Percentiles rank a stretch among this genome's conserved stretches.
phyloP scores from a whole-genome alignment of 2,113 vertebrate genomes.

The Xenopus laevis region DNA sequence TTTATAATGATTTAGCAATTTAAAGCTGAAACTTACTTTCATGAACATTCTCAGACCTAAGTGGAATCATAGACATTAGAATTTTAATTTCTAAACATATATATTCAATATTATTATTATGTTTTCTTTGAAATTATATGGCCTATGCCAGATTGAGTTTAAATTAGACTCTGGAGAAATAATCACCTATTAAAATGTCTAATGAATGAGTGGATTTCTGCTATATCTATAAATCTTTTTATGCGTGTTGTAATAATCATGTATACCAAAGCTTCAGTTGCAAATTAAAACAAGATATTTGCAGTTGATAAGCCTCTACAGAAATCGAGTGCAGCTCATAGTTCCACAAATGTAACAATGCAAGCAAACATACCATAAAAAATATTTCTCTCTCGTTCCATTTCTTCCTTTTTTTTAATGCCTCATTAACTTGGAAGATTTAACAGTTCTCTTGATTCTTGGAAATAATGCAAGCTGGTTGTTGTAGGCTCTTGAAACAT shows the following conservation, averaged over 20 bases:
- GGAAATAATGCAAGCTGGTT: slow-evolving; percentile 72
- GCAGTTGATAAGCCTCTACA: slow-evolving; percentile 50
- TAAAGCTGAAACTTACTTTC: slow-evolving; percentile 18
- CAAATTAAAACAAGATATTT: slow-evolving; percentile 57
- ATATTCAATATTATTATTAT: slow-evolving; percentile 28
- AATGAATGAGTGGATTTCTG: neutral
- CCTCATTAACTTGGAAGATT: slow-evolving; percentile 61
- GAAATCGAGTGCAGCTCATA: too few relatives aligned
- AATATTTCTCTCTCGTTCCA: slow-evolving; percentile 49
- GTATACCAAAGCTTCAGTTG: neutral
- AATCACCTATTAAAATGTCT: slow-evolving; percentile 8
- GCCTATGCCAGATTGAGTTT: slow-evolving; percentile 7
- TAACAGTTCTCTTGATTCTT: slow-evolving; percentile 66
- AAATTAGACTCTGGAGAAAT: slow-evolving; percentile 26
- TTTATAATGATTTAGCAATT: neutral
- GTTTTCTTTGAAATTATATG: too few relatives aligned
- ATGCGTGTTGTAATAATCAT: slow-evolving; percentile 6
- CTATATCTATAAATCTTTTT: neutral
- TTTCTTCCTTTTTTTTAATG: slow-evolving; percentile 40
- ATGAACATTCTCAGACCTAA: slow-evolving; percentile 16
- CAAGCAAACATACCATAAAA: slow-evolving; percentile 59
- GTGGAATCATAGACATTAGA: slow-evolving; percentile 20
- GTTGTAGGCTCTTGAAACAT: slow-evolving; percentile 71
- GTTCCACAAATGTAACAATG: too few relatives aligned
- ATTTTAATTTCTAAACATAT: slow-evolving; percentile 15